phyloP scores from a whole-genome alignment of 2,888 invertebrate species.

The Galerucella pusilla region DNA sequence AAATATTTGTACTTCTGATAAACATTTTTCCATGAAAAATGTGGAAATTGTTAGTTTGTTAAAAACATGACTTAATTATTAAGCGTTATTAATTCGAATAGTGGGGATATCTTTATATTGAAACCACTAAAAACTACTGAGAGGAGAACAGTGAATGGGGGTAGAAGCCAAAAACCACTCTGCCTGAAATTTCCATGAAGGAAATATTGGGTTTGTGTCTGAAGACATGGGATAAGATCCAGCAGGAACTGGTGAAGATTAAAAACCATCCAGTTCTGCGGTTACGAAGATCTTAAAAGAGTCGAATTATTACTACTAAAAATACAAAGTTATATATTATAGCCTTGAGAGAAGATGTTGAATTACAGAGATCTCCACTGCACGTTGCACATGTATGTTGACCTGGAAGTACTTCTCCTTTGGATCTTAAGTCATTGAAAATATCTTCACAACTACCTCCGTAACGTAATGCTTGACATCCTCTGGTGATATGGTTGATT shows the following conservation, averaged over 20 bases:
- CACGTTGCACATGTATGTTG: constrained; percentile 58
- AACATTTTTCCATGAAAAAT: neutral
- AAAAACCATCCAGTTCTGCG: neutral
- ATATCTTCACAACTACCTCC: constrained; percentile 58
- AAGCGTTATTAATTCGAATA: too few species aligned
- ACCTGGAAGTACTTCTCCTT: constrained; percentile 53
- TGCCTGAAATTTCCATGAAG: neutral
- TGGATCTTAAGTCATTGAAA: constrained; percentile 53
- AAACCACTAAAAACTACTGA: too few species aligned
- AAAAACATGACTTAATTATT: neutral
- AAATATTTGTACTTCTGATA: constrained; percentile 5
- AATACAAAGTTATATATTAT: constrained; percentile 16
- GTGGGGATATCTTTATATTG: too few species aligned
- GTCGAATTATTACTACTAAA: neutral
- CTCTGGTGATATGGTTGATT: constrained; percentile 52
- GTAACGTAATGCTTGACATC: constrained; percentile 55
- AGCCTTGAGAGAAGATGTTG: constrained; percentile 24
- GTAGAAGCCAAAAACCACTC: too few species aligned
- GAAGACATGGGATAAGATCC: neutral
- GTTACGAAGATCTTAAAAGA: neutral
- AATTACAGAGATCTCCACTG: constrained; percentile 56
- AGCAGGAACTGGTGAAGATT: neutral
- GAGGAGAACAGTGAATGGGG: too few species aligned
- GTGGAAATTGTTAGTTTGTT: neutral
- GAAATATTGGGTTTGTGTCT: neutral